Conservation (phyloP, 1,140 invertebrate species). For the Gryon sp. region DNA sequence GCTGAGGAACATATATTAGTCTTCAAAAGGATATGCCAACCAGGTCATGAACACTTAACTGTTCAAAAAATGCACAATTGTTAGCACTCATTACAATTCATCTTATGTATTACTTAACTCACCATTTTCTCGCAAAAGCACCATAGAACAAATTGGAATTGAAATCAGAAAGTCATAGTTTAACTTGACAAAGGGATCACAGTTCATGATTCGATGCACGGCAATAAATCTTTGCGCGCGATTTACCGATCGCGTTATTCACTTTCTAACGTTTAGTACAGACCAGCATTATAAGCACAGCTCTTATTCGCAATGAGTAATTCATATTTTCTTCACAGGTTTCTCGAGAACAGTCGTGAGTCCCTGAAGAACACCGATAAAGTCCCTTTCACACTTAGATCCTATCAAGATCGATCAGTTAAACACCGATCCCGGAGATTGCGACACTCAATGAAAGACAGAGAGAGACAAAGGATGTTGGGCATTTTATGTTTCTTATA, state of each 20-base stretch:
- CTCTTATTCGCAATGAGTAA: conserved; percentile 4
- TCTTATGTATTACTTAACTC: conserved; percentile 8
- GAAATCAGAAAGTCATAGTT: conserved; percentile 4
- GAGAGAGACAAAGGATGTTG: neutral
- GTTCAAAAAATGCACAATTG: neutral
- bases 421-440: conserved; percentile 51
- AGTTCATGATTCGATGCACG: conserved; percentile 30
- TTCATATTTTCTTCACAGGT: conserved; percentile 39
- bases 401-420: conserved; percentile 50
- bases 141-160: conserved; percentile 19
- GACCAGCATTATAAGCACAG: conserved; percentile 18
- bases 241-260: conserved; percentile 23
- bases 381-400: conserved; percentile 61
- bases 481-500: neutral
- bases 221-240: conserved; percentile 19
- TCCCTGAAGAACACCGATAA: conserved; percentile 28
- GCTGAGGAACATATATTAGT: too few species aligned
- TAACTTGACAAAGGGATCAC: conserved; percentile 28
- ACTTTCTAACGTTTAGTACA: conserved; percentile 44
- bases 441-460: conserved; percentile 31
- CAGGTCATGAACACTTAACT: neutral
- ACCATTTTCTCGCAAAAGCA: conserved; percentile 6
- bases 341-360: conserved; percentile 6
- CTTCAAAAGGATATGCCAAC: neutral
- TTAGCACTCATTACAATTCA: neutral